These are phyloP conservation scores for Lithosia quadra DNA, from an alignment of 2,888 invertebrate genomes.

Conservation along the genomic window DNA sequence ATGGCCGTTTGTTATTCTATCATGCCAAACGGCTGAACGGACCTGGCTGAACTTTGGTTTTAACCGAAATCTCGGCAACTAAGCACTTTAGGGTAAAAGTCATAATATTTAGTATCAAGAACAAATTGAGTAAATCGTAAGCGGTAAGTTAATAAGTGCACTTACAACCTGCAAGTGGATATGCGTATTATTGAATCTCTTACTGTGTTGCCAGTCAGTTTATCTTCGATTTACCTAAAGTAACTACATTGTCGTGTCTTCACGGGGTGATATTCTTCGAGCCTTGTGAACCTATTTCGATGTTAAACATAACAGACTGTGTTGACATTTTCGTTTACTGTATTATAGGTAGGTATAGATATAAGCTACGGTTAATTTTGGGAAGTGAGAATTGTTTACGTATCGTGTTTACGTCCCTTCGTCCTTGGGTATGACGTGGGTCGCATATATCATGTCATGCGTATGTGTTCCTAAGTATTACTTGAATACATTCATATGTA, in stretches of 20 bases:
- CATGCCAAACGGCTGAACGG: no score
- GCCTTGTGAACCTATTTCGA: background rate
- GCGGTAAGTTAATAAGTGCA: no score
- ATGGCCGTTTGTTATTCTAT: no score
- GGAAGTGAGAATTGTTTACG: conserved; percentile 11
- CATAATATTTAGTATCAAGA: no score
- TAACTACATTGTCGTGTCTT: background rate
- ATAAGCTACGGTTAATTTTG: background rate
- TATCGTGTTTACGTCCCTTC: conserved; percentile 13
- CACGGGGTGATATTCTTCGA: background rate
- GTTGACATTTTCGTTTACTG: background rate
- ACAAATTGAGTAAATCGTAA: no score
- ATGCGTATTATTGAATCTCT: no score
- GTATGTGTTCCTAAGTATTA: background rate
- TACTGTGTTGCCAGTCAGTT: no score
- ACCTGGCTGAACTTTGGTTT: no score
- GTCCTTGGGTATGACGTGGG: conserved; percentile 25
- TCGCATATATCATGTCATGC: background rate
- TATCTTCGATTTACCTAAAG: no score
- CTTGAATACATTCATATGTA: background rate
- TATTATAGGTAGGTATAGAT: background rate
- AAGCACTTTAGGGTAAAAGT: no score
- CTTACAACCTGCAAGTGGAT: no score
- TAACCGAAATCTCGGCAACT: no score
- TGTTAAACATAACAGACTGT: background rate